These are phyloP conservation scores for Tragelaphus eurycerus DNA, from an alignment of 2,797 vertebrate species.

Conservation along the genomic window DNA sequence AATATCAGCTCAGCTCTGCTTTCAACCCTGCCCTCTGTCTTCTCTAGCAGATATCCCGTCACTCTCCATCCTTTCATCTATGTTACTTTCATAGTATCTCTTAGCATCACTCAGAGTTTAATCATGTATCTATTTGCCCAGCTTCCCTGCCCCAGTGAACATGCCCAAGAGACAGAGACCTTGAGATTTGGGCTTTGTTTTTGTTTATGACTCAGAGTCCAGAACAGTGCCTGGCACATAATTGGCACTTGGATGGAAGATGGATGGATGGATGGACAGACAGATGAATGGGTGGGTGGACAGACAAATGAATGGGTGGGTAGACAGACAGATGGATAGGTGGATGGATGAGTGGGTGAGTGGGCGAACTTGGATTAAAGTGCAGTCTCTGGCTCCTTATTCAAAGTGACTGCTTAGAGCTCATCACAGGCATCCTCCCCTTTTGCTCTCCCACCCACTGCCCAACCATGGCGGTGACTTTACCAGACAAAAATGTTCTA, in stretches of 20 bases:
- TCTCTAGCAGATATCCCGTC: neutral
- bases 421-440: fast-evolving
- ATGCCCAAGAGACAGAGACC: too few species aligned
- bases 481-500: neutral
- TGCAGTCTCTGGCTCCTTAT: neutral
- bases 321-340: neutral
- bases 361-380: neutral
- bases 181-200: neutral
- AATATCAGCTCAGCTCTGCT: neutral
- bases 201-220: neutral
- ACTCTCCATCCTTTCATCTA: neutral
- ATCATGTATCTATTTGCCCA: neutral
- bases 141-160: neutral
- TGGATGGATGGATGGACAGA: neutral
- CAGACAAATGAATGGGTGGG: too few species aligned
- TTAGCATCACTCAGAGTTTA: neutral
- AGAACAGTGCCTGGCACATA: neutral
- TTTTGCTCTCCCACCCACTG: neutral
- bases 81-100: neutral
- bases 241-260: neutral
- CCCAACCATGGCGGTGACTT: neutral
- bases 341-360: neutral
- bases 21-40: neutral
- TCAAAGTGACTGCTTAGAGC: neutral
- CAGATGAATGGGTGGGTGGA: too few species aligned